Evolutionary conservation across 1,140 invertebrate species (phyloP).

Genomic region (Monomorium pharaonis): DNA sequence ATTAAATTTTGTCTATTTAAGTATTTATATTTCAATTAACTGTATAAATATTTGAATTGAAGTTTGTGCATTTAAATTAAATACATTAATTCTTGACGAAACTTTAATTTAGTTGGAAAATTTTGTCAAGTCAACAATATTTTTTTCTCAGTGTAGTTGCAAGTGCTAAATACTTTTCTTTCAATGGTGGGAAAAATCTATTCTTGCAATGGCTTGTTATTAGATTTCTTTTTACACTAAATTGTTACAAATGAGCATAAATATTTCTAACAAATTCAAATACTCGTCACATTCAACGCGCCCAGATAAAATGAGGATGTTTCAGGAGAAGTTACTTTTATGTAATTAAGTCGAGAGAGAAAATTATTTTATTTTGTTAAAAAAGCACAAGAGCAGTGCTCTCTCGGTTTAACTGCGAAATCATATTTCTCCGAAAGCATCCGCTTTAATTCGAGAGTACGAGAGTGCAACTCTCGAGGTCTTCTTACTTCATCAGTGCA

Average conservation of each 20-base stretch:
- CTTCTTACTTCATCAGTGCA: conserved; percentile 13
- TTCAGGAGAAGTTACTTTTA: not conserved
- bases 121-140: too few species aligned
- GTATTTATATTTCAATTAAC: too few species aligned
- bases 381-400: not conserved
- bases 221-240: not conserved
- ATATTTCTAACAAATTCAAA: not conserved
- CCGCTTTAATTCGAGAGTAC: not conserved
- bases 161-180: too few species aligned
- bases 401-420: not conserved
- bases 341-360: not conserved
- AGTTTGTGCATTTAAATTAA: too few species aligned
- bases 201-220: not conserved
- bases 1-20: too few species aligned
- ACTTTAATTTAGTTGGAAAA: too few species aligned
- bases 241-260: not conserved
- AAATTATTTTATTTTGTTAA: not conserved
- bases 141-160: too few species aligned
- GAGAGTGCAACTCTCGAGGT: not conserved
- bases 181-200: not conserved
- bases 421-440: not conserved
- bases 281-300: too few species aligned
- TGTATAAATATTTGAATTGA: too few species aligned
- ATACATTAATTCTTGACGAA: too few species aligned
- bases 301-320: not conserved